Evolutionary conservation across 2,113 vertebrate genomes (phyloP), one percentile per base, ranked within the genome.

Genomic region (Macquaria ambigua): DNA sequence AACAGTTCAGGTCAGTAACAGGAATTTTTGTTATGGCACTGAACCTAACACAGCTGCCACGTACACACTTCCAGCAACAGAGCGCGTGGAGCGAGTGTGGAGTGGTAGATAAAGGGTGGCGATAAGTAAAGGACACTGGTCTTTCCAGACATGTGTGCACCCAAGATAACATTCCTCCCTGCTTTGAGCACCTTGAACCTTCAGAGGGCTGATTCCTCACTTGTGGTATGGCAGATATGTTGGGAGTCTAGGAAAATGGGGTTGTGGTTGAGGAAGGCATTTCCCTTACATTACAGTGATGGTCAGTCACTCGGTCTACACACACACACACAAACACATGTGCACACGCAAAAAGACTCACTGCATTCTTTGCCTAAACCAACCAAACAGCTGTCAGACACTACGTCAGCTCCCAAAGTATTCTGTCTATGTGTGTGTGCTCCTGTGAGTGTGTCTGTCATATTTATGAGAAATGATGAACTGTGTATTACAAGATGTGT

Each of bases 331-430:
- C 59, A 81, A 28, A 52, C 52, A 74, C 64, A 10, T 11, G 23
- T 21, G 20, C 52, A 58, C 67, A 46, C 28, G 20, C 61, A 81
- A 23, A 87, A 74, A 87, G 71, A 83, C 61, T 79, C 59, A 14
- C 69, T 77, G 78, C 90, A 93, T 89, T 92, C 87, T 90, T 77
- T 84, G 77, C 76, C 73, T 84, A 71, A 53, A 89, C 90, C 87
- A 87, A 77, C 85, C 81, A 82, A 89, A 85, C 93, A 93, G 92
- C 92, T 93, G 92, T 93, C 79, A 93, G 94, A 94, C 94, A 91
- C 90, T 90, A 94, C 94, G 91, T 94, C 93, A 94, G 91, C 86
- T 71, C 55, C 59, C 15, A 39, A 94, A 88, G 74, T 63, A 92
- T 93, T 92, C 59, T 31, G 72, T 55, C 53, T 69, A 41, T 82